Conservation (phyloP, 2,888 invertebrate genomes). For the Iphiclides podalirius region DNA sequence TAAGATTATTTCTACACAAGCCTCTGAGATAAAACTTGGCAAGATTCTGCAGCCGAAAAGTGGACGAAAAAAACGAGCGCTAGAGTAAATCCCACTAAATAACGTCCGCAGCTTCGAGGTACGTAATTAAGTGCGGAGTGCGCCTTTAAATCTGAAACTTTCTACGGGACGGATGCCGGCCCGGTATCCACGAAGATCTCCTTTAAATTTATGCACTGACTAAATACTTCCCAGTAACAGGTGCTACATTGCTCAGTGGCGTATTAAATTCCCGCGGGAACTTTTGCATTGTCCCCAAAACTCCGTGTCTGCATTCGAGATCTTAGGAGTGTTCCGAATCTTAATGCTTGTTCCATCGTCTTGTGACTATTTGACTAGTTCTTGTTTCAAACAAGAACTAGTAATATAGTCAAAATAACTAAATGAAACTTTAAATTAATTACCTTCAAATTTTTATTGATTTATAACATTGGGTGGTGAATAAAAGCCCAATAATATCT, state of each 20-base stretch:
- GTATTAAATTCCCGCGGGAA: slow-evolving; percentile 16
- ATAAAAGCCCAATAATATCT: too few relatives aligned
- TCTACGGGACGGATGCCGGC: slow-evolving; percentile 24
- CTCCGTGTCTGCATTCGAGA: neutral
- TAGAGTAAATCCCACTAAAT: slow-evolving; percentile 16
- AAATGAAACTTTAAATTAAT: too few relatives aligned
- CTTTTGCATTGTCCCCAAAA: slow-evolving; percentile 13
- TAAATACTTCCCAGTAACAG: slow-evolving; percentile 27
- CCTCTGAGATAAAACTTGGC: slow-evolving; percentile 11
- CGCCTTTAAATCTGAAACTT: slow-evolving; percentile 33
- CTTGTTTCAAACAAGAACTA: too few relatives aligned
- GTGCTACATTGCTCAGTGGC: slow-evolving; percentile 23
- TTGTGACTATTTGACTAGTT: too few relatives aligned
- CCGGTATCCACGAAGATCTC: slow-evolving; percentile 21
- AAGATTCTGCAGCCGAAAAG: neutral
- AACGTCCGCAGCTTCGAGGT: slow-evolving; percentile 9
- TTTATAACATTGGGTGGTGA: too few relatives aligned
- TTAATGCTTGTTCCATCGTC: too few relatives aligned
- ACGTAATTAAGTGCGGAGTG: slow-evolving; percentile 23
- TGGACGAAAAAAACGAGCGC: slow-evolving; percentile 5
- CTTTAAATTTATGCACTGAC: slow-evolving; percentile 31
- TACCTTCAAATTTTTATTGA: too few relatives aligned
- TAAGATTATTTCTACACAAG: slow-evolving; percentile 2
- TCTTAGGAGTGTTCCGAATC: too few relatives aligned
- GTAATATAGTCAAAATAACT: too few relatives aligned